Evolutionary conservation across 2,797 vertebrate species (phyloP).

Genomic region (Crypturellus tataupa): DNA sequence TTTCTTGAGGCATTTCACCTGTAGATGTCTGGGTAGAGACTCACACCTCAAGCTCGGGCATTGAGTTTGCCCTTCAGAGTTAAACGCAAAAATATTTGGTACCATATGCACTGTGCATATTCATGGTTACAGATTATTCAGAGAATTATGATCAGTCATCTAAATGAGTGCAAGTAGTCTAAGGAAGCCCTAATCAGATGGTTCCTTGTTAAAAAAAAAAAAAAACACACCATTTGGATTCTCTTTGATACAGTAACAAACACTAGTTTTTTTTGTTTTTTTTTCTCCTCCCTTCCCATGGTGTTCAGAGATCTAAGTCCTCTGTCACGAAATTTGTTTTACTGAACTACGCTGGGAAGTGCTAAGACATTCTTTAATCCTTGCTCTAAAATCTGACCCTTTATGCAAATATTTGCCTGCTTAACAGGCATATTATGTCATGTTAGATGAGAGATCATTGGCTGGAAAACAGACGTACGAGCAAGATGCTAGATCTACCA

Average conservation of each 20-base stretch:
- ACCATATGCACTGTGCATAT: neutral
- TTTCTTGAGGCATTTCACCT: neutral
- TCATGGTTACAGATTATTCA: neutral
- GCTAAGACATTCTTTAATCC: neutral
- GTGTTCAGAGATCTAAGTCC: neutral
- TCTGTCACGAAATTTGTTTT: neutral
- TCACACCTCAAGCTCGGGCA: neutral
- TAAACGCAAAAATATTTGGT: neutral
- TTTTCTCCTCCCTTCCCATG: neutral
- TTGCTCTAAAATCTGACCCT: neutral
- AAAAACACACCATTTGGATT: neutral
- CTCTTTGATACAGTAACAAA: neutral
- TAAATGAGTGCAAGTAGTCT: too few relatives aligned
- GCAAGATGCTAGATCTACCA: neutral
- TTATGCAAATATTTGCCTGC: neutral
- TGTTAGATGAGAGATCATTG: neutral
- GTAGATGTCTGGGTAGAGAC: neutral
- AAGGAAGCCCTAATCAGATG: neutral
- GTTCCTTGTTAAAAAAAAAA: neutral
- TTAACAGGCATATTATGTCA: neutral
- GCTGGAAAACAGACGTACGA: neutral
- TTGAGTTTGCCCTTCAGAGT: neutral
- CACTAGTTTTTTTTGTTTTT: too few relatives aligned
- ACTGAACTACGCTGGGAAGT: neutral
- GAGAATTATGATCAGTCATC: neutral